A percentile compares a stretch with the other conserved stretches of the same genome.
These are phyloP conservation scores for Phalacrocorax aristotelis DNA, from an alignment of 2,113 vertebrate species.

Conservation along the genomic window DNA sequence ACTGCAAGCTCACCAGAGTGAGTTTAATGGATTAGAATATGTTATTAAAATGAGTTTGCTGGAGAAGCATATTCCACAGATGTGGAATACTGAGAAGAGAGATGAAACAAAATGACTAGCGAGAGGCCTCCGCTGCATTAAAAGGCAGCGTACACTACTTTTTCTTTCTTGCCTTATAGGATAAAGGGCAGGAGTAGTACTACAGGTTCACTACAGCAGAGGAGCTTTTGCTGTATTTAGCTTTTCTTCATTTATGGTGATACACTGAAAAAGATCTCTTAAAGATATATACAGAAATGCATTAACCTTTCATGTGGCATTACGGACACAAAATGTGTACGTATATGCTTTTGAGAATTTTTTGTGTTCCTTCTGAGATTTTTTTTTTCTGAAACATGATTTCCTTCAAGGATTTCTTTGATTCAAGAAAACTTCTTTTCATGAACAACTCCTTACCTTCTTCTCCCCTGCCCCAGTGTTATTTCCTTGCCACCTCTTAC, in stretches of 20 bases:
- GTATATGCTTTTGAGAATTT: neutral
- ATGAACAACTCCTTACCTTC: neutral
- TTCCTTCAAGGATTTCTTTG: neutral
- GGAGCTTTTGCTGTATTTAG: neutral
- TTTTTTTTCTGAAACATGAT: neutral
- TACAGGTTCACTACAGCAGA: neutral
- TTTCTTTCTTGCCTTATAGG: neutral
- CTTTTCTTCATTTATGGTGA: neutral
- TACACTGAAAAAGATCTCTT: neutral
- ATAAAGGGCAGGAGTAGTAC: neutral
- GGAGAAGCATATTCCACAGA: neutral
- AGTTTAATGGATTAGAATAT: conserved; percentile 55
- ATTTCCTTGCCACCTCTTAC: neutral
- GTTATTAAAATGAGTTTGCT: conserved; percentile 44
- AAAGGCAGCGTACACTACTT: neutral
- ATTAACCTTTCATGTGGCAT: neutral
- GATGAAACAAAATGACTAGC: neutral
- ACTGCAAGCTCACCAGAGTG: neutral
- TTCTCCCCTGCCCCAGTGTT: neutral
- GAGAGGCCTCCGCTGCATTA: neutral
- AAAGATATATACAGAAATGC: neutral
- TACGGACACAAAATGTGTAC: neutral
- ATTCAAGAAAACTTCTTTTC: neutral
- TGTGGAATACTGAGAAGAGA: conserved; percentile 8
- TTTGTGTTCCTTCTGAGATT: neutral